Conservation (phyloP, 2,888 invertebrate species). For the Ashinkailepas kermadecensis region DNA sequence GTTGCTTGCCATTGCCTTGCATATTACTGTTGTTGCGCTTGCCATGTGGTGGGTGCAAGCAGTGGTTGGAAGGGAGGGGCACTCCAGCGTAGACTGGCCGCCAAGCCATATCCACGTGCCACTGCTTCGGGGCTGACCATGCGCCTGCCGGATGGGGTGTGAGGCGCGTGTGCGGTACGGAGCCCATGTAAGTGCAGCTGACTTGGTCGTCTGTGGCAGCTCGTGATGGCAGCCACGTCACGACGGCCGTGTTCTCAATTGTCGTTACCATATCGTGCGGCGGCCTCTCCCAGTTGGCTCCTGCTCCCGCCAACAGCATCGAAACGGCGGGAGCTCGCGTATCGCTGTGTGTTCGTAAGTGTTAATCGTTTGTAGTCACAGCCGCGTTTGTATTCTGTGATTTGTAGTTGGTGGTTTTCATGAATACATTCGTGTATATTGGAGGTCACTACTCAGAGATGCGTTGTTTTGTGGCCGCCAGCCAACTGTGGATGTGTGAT, state of each 20-base stretch:
- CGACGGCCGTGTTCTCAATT: not conserved
- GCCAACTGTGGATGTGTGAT: no score
- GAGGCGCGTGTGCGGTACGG: not conserved
- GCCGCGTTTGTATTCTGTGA: constrained; percentile 5
- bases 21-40: no score
- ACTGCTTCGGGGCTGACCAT: not conserved
- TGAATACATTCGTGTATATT: constrained; percentile 9
- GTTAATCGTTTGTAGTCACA: constrained; percentile 20
- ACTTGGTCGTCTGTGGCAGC: no score
- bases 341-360: constrained; percentile 2
- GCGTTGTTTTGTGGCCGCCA: not conserved
- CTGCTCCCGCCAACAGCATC: not conserved
- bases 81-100: not conserved
- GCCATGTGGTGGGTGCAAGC: not conserved
- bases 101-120: not conserved
- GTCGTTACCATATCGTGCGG: not conserved
- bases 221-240: not conserved
- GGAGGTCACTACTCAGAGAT: not conserved
- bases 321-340: not conserved
- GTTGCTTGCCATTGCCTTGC: no score
- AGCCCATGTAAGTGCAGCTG: not conserved
- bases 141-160: not conserved
- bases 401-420: constrained; percentile 18
- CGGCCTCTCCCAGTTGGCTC: not conserved
- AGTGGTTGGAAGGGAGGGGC: not conserved